Evolutionary conservation across 2,888 invertebrate genomes (phyloP).

Genomic region (Chymomyza procnemis): DNA sequence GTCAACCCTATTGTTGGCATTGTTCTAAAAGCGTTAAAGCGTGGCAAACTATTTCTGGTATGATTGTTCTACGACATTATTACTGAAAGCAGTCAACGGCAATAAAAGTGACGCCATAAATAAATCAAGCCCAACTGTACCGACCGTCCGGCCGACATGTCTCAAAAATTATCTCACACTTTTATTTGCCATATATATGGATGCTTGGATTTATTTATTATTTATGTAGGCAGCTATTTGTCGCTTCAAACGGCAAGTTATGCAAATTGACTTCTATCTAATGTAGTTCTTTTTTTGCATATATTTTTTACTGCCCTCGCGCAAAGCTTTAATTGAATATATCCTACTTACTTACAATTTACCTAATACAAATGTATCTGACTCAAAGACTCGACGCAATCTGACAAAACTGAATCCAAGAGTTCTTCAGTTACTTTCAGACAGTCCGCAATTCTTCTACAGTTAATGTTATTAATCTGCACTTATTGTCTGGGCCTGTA

Average conservation of each 20-base stretch:
- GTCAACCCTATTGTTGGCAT: neutral
- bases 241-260: neutral
- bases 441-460: neutral
- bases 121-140: neutral
- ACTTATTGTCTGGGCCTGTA: neutral
- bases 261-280: neutral
- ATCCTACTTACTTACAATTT: constrained; percentile 13
- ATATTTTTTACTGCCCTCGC: neutral
- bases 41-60: neutral
- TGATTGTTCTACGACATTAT: neutral
- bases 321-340: constrained; percentile 20
- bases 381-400: neutral
- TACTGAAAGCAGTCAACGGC: neutral
- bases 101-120: neutral
- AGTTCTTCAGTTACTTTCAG: neutral
- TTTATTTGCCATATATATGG: neutral
- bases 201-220: too few relatives aligned
- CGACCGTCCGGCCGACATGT: neutral
- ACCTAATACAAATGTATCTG: constrained; percentile 6
- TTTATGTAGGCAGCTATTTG: neutral
- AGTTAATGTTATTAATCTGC: neutral
- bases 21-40: neutral
- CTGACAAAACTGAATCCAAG: neutral
- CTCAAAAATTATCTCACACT: neutral
- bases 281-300: neutral